These are phyloP conservation scores for Callimorpha dominula DNA, from an alignment of 2,888 invertebrate genomes.

Conservation along the genomic window DNA sequence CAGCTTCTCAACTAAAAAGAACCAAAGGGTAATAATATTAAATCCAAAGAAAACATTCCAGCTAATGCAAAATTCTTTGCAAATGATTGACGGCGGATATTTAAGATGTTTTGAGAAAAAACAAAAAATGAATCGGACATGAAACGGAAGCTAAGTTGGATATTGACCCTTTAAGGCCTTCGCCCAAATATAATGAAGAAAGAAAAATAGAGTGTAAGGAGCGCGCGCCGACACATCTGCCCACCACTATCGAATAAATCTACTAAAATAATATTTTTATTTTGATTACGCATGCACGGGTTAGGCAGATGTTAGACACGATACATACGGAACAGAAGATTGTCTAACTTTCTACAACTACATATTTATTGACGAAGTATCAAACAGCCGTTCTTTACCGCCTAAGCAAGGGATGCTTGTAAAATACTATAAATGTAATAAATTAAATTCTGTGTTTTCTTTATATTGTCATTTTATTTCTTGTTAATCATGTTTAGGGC, in stretches of 20 bases:
- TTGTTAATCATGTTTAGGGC: too few species aligned
- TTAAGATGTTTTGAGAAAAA: constrained; percentile 75
- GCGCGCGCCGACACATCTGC: constrained; percentile 80
- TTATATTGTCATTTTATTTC: too few species aligned
- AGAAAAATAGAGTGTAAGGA: constrained; percentile 79
- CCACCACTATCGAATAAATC: constrained; percentile 85
- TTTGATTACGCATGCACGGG: constrained; percentile 83
- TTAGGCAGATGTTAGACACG: constrained; percentile 81
- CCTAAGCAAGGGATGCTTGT: neutral
- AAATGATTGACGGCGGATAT: constrained; percentile 67
- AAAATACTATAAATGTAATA: neutral
- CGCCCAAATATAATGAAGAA: constrained; percentile 79
- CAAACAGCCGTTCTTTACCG: neutral
- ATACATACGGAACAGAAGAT: constrained; percentile 54
- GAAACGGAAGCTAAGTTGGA: constrained; percentile 79
- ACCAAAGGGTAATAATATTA: constrained; percentile 28
- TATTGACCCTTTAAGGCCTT: constrained; percentile 80
- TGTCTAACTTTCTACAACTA: neutral
- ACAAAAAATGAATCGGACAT: constrained; percentile 70
- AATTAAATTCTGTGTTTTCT: too few species aligned
- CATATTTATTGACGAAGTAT: neutral
- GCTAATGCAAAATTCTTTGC: constrained; percentile 46
- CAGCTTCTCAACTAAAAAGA: constrained; percentile 1
- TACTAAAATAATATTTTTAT: constrained; percentile 86
- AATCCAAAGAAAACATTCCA: constrained; percentile 50